Conservation (phyloP, 2,113 vertebrate species). For the Sprattus sprattus region DNA sequence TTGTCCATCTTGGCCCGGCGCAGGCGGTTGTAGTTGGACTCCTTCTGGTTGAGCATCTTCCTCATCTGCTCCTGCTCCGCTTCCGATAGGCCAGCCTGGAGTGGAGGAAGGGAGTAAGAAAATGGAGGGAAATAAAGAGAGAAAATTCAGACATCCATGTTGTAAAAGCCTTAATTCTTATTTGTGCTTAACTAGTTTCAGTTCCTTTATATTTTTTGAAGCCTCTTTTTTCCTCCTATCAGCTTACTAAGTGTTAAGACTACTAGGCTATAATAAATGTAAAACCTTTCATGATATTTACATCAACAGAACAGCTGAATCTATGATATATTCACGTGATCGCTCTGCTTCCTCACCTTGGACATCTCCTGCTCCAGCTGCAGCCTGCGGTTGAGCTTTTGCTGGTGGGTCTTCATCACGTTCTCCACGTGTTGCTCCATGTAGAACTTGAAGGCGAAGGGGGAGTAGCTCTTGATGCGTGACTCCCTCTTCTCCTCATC, state of each 20-base stretch:
- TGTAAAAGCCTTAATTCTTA: not conserved
- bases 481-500: conserved; percentile 97
- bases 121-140: not conserved
- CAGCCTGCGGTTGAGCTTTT: conserved; percentile 90
- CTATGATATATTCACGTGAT: no score
- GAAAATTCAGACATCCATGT: not conserved
- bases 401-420: conserved; percentile 95
- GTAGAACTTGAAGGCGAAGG: conserved; percentile 97
- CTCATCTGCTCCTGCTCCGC: conserved; percentile 97
- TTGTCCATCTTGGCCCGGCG: conserved; percentile 99
- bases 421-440: conserved; percentile 99
- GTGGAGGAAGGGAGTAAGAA: not conserved
- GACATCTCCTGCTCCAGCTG: conserved; percentile 98
- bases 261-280: not conserved
- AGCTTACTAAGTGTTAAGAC: not conserved
- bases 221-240: not conserved
- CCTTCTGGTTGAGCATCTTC: conserved; percentile 98
- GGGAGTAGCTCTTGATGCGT: conserved; percentile 96
- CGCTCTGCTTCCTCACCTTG: conserved; percentile 72
- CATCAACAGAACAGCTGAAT: no score
- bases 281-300: not conserved
- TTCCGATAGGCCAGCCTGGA: conserved; percentile 90
- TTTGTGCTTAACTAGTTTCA: not conserved
- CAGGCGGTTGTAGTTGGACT: conserved; percentile 96
- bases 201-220: not conserved